Evolutionary conservation across 2,113 vertebrate genomes (phyloP).

Genomic region (Phoxinus phoxinus): DNA sequence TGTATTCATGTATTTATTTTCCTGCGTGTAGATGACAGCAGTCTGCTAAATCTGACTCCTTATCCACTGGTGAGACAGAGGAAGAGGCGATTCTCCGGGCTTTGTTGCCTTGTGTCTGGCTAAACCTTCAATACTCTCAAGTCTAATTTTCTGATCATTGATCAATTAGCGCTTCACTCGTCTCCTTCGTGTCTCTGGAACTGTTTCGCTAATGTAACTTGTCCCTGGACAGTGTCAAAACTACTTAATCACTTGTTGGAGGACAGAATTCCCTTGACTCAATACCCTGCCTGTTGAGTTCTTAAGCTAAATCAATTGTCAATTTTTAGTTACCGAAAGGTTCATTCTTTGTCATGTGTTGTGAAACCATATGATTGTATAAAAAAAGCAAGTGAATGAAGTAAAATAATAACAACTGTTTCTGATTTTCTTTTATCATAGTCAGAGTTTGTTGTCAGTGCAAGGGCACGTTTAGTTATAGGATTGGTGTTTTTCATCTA

Average conservation of each 20-base stretch:
- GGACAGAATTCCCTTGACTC: constrained; percentile 19
- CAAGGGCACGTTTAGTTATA: constrained; percentile 31
- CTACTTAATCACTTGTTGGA: constrained; percentile 37
- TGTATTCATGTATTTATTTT: neutral
- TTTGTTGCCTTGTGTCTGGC: constrained; percentile 94
- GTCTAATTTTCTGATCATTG: constrained; percentile 24
- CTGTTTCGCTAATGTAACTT: constrained; percentile 42
- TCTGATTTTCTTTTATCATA: constrained; percentile 28
- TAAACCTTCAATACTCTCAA: constrained; percentile 69
- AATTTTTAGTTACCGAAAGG: neutral
- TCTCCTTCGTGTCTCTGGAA: constrained; percentile 44
- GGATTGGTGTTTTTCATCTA: constrained; percentile 28
- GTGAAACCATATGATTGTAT: constrained; percentile 39
- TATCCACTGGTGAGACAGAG: constrained; percentile 87
- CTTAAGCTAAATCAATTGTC: neutral
- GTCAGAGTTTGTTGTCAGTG: constrained; percentile 33
- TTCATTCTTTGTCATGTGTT: constrained; percentile 32
- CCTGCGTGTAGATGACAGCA: constrained; percentile 88
- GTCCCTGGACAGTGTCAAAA: constrained; percentile 34
- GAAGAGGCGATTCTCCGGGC: constrained; percentile 93
- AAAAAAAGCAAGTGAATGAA: constrained; percentile 27
- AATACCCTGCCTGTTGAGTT: neutral
- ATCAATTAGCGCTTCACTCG: constrained; percentile 15
- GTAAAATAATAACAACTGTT: neutral
- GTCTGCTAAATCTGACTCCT: constrained; percentile 92